Percentiles rank a stretch among this genome's conserved stretches.
phyloP scores from a whole-genome alignment of 30 jellyfish, hydroid and myxozoan genomes.

The Chironex yamaguchii region DNA sequence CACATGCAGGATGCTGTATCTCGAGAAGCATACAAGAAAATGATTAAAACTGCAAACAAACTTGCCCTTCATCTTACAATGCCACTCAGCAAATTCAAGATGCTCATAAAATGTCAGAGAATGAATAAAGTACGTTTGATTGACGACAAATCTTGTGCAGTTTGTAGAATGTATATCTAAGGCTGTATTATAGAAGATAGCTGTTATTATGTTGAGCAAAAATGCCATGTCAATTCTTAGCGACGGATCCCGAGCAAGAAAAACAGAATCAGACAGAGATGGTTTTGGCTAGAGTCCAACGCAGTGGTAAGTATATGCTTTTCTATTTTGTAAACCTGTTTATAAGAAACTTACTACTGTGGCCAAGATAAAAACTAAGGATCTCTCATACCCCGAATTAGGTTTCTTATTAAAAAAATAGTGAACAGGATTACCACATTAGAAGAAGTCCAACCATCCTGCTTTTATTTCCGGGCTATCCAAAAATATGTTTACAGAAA shows the following conservation, averaged over 20 bases:
- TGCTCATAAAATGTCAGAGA: conserved; percentile 25
- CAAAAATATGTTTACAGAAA: too few species aligned
- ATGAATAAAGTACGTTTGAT: conserved; percentile 33
- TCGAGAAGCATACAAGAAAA: conserved; percentile 11
- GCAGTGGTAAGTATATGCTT: conserved; percentile 30
- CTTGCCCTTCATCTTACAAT: conserved; percentile 59
- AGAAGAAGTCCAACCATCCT: too few species aligned
- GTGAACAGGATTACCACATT: too few species aligned
- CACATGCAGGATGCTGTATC: not conserved
- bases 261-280: conserved; percentile 48
- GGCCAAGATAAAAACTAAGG: too few species aligned
- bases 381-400: too few species aligned
- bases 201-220: conserved; percentile 14
- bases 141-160: conserved; percentile 22
- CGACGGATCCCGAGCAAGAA: conserved; percentile 60
- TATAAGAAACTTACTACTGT: too few species aligned
- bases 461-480: too few species aligned
- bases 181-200: conserved; percentile 35
- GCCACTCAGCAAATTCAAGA: conserved; percentile 14
- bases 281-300: conserved; percentile 40
- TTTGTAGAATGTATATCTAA: conserved; percentile 4
- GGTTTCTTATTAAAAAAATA: too few species aligned
- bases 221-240: conserved; percentile 1
- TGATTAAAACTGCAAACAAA: conserved; percentile 22
- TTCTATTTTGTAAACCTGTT: too few species aligned